These are phyloP conservation scores for Tenodera sinensis DNA, from an alignment of 2,888 invertebrate genomes.

Conservation along the genomic window DNA sequence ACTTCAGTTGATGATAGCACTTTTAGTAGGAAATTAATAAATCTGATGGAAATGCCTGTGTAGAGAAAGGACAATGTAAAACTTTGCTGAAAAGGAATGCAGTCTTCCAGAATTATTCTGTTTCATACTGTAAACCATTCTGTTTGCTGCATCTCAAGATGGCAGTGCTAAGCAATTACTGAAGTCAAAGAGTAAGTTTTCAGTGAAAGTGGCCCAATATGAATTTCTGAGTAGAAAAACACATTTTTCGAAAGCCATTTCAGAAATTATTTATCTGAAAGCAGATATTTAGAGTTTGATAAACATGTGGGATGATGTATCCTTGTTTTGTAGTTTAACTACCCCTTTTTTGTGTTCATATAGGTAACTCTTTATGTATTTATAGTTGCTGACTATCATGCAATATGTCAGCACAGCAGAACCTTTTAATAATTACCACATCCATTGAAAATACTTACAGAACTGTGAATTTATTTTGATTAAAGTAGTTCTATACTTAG, in stretches of 20 bases:
- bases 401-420: background rate
- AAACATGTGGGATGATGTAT: background rate
- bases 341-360: no score
- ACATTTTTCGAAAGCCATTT: background rate
- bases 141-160: background rate
- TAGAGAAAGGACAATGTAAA: background rate
- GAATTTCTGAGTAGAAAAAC: background rate
- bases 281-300: no score
- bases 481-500: background rate
- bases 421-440: background rate
- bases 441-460: background rate
- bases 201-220: background rate
- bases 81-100: background rate
- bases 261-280: background rate
- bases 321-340: background rate
- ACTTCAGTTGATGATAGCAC: background rate
- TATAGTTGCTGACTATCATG: background rate
- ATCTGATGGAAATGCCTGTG: background rate
- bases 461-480: background rate
- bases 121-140: background rate
- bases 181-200: background rate
- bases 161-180: background rate
- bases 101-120: background rate
- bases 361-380: background rate
- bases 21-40: background rate